These are phyloP conservation scores for Pammene fasciana DNA, from an alignment of 2,888 invertebrate species.

Conservation along the genomic window DNA sequence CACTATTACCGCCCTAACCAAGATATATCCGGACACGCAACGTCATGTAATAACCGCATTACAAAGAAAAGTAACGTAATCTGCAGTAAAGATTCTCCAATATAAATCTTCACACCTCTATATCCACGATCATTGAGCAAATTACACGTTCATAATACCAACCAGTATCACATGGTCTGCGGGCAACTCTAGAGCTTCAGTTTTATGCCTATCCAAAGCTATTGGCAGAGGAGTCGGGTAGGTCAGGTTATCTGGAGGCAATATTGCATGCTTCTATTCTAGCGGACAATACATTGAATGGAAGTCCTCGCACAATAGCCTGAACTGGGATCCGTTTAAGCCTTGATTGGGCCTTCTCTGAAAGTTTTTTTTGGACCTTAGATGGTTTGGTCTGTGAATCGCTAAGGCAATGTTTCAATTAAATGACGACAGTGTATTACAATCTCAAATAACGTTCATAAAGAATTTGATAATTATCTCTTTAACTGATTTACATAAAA, in stretches of 20 bases:
- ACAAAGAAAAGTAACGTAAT: slow-evolving; percentile 44
- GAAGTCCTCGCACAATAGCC: slow-evolving; percentile 49
- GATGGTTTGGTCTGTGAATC: neutral
- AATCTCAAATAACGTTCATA: no score
- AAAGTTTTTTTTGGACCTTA: slow-evolving; percentile 23
- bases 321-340: slow-evolving; percentile 45
- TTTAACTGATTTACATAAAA: no score
- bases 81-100: slow-evolving; percentile 42
- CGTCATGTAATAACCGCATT: slow-evolving; percentile 34
- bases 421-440: neutral
- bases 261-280: slow-evolving; percentile 52
- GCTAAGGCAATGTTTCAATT: neutral
- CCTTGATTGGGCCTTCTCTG: slow-evolving; percentile 46
- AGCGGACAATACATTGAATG: slow-evolving; percentile 53
- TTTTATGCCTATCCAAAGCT: neutral
- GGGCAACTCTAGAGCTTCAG: neutral
- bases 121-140: slow-evolving; percentile 47
- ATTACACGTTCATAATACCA: slow-evolving; percentile 45
- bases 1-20: slow-evolving; percentile 6
- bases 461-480: no score
- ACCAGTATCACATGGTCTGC: slow-evolving; percentile 38
- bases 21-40: slow-evolving; percentile 30
- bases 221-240: slow-evolving; percentile 27
- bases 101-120: slow-evolving; percentile 47
- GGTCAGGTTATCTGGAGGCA: slow-evolving; percentile 46